Base-by-base conservation (phyloP, 2,113 vertebrate species). In the Albula goreensis region DNA sequence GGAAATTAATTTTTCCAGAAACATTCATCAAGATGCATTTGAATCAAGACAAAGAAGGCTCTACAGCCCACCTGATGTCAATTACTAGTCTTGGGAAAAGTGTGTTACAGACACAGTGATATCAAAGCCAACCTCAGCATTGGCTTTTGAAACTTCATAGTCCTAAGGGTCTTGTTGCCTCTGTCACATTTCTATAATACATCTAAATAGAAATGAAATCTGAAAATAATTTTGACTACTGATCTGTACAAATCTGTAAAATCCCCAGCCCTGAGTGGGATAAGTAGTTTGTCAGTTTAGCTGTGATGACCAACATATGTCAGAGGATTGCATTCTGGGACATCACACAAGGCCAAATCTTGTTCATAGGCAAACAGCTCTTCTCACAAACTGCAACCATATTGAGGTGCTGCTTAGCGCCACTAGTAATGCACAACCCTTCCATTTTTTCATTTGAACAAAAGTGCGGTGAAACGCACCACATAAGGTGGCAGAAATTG, bases 1-100 rank as follows among this genome's bases (percentile, higher is more conserved):
- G 83, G 51, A 78, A 78, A 78, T 1, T 78, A 10, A 78, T 84
- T 84, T 84, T 56, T 84, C 83, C 74, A 41, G 31, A 41, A 41
- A 41, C 31, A 41, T 41, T 41, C 31, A 78, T 84, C 74, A 78
- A 84, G 83, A 78, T 66, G 78, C 70, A 78, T 78, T 52, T 78
- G 70, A 50, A 56, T 50, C 0, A n/a, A 84, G 66, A 84, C 19
- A 31, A 77, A 10, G n/a, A 25, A n/a, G 63, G 70, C 49, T 77
- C 31, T 84, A 84, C n/a, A 84, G 50, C n/a, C 50, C 10, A 77
- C 77, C 50, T 77, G 66, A 66, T 53, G n/a, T 52, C 78, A n/a
- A 70, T 50, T 80, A 22, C 79, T 50, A 6, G 79, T 80, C 79
- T 80, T 22, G 5, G 4, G 50, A 50, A 0, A 41, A 50, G 79